phyloP scores from a whole-genome alignment of 1,140 invertebrate species.

The Megalonaias nervosa region DNA sequence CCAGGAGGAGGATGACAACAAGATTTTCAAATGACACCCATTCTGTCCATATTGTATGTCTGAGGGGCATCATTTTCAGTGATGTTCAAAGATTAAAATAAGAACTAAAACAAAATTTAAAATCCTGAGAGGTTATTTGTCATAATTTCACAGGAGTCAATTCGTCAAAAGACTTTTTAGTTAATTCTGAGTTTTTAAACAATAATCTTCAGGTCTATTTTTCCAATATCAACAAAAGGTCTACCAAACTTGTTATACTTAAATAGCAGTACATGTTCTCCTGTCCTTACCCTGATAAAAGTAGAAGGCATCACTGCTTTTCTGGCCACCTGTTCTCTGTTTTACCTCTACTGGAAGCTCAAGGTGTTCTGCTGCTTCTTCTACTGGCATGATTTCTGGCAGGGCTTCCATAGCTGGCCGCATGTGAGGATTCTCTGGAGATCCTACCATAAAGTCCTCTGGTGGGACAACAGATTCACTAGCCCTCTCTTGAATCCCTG shows the following conservation, averaged over 20 bases:
- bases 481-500: no score
- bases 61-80: no score
- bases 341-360: slow-evolving; percentile 49
- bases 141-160: no score
- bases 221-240: neutral
- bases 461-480: neutral
- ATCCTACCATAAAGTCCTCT: slow-evolving; percentile 23
- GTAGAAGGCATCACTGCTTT: slow-evolving; percentile 76
- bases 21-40: no score
- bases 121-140: no score
- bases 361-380: slow-evolving; percentile 58
- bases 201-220: neutral
- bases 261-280: neutral
- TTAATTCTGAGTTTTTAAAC: neutral
- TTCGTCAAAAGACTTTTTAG: no score
- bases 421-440: slow-evolving; percentile 22
- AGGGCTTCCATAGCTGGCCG: slow-evolving; percentile 21
- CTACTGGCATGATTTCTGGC: slow-evolving; percentile 50
- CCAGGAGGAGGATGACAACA: no score
- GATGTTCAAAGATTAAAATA: no score
- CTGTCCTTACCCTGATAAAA: slow-evolving; percentile 87
- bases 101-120: no score
- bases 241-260: no score
- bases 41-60: no score
- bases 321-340: slow-evolving; percentile 21